A percentile compares a stretch with the other conserved stretches of the same genome.
These are phyloP conservation scores for Napeogenes sylphis DNA, from an alignment of 2,888 invertebrate genomes.

Conservation along the genomic window DNA sequence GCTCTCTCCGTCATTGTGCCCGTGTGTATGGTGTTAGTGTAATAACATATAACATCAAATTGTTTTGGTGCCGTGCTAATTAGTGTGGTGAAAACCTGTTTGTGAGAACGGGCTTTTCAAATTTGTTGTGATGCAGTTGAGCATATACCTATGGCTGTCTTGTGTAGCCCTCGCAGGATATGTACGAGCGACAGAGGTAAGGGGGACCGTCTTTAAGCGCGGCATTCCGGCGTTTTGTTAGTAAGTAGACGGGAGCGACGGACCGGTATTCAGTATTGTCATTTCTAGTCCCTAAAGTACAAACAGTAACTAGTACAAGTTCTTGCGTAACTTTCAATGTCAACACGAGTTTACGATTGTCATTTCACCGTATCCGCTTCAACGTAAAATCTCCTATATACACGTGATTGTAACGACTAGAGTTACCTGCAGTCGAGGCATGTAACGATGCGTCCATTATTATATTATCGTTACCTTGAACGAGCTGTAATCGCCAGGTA, in stretches of 20 bases:
- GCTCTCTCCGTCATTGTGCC: conserved; percentile 56
- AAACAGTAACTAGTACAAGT: conserved; percentile 39
- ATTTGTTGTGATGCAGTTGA: conserved; percentile 84
- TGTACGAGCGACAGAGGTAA: conserved; percentile 86
- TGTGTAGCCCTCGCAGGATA: conserved; percentile 85
- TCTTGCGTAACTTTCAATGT: conserved; percentile 76
- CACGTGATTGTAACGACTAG: conserved; percentile 32
- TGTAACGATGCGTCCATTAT: conserved; percentile 37
- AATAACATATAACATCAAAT: conserved; percentile 69
- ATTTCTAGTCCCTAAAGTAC: conserved; percentile 36
- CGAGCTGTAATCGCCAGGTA: conserved; percentile 62
- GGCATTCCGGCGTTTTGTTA: conserved; percentile 71
- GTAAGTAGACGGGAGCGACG: conserved; percentile 31
- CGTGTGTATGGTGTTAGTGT: conserved; percentile 72
- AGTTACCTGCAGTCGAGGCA: conserved; percentile 33
- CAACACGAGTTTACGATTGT: conserved; percentile 47
- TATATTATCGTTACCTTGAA: conserved; percentile 59
- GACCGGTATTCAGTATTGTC: conserved; percentile 42
- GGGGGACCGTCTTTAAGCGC: conserved; percentile 73
- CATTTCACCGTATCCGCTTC: conserved; percentile 28
- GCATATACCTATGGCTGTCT: conserved; percentile 85
- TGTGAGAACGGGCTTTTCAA: conserved; percentile 63
- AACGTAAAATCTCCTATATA: conserved; percentile 36
- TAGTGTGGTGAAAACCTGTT: conserved; percentile 62
- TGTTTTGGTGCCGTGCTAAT: conserved; percentile 68